These are phyloP conservation scores for Heliconius congener DNA, from an alignment of 1,140 invertebrate genomes.

Conservation along the genomic window DNA sequence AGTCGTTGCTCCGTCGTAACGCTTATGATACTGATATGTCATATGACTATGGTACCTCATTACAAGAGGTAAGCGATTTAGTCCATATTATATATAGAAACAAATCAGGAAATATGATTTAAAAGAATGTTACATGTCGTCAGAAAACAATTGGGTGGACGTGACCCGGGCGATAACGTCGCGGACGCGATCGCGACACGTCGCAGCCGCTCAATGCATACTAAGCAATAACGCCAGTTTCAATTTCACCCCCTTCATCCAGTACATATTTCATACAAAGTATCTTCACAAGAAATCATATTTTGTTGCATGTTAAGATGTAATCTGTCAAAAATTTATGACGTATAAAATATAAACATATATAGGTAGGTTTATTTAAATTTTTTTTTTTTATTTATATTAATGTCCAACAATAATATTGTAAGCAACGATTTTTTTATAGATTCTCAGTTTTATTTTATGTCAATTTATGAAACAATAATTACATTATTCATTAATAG, in stretches of 20 bases:
- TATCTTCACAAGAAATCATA: conserved; percentile 34
- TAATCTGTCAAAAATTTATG: conserved; percentile 14
- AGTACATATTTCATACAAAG: conserved; percentile 53
- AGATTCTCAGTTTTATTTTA: too few species aligned
- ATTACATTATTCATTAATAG: too few species aligned
- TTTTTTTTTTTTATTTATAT: too few species aligned
- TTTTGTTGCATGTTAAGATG: conserved; percentile 39
- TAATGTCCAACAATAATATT: too few species aligned
- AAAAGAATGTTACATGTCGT: conserved; percentile 79
- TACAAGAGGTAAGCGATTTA: conserved; percentile 56
- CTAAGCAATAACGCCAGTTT: conserved; percentile 74
- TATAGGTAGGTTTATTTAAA: too few species aligned
- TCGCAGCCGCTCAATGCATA: conserved; percentile 75
- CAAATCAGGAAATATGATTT: conserved; percentile 76
- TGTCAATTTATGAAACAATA: too few species aligned
- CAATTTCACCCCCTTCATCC: conserved; percentile 70
- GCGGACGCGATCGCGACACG: conserved; percentile 67
- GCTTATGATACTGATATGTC: conserved; percentile 67
- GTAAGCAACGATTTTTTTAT: too few species aligned
- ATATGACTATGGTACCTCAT: conserved; percentile 60
- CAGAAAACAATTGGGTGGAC: conserved; percentile 80
- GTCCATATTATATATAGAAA: conserved; percentile 50
- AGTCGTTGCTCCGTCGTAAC: conserved; percentile 56
- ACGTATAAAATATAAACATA: too few species aligned
- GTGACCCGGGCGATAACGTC: conserved; percentile 68